Evolutionary conservation across 2,797 vertebrate species (phyloP), one percentile per base, ranked within the genome.

Genomic region (Periophthalmus magnuspinnatus): DNA sequence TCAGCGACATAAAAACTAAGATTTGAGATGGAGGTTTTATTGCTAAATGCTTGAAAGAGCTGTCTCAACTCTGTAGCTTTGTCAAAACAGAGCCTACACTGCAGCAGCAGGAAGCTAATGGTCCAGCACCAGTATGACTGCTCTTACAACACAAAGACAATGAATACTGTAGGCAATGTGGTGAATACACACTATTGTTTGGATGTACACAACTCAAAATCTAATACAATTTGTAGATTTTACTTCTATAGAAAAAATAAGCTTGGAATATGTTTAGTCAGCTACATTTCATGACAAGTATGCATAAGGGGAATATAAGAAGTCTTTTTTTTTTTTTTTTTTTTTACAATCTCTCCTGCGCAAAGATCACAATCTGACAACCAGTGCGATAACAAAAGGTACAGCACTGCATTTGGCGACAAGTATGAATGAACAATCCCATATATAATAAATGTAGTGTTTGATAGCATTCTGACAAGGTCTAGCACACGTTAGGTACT

Each of bases 361-460:
- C 52, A 55, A 22, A 55, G 52, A 55, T 55, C 52, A 55, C 52
- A 55, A 55, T 55, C 9, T 55, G 52, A 55, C n/a, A 22, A 1
- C 50, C 56, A 64, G 61, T 64, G 22, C 62, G 47, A 22, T 45
- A 65, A 75, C 11, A 9, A 48, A 56, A 72, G 32, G 4, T 74
- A 75, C 71, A 67, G 67, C 67, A 72, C 55, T 21, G 36, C 16
- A 19, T 66, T n/a, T 57, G 33, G 69, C 70, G 70, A 66, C 64
- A 38, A 55, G n/a, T 69, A 68, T 34, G 45, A 45, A 71, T 70
- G 17, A 14, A 58, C 45, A 54, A 60, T 60, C 24, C 58, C 65
- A 48, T 50, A 48, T 61, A 56, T 6, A 5, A 28, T 50, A 50
- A 54, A 52, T 72, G 66, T 50, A 68, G 28, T 5, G 65, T 66